phyloP scores from a whole-genome alignment of 2,888 invertebrate genomes.

The Brachynemurus nebulosus region DNA sequence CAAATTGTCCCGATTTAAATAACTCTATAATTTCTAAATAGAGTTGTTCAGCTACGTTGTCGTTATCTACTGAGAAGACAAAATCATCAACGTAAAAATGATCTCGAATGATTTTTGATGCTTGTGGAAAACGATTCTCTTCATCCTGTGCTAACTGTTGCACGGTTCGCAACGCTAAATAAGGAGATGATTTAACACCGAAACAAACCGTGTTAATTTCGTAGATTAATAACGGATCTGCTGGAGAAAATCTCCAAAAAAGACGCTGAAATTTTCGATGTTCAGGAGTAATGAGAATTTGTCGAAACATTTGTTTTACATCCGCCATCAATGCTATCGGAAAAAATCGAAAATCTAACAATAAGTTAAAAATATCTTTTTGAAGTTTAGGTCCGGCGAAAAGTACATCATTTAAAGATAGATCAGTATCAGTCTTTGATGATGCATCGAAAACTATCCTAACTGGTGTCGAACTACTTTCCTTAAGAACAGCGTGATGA shows the following conservation, averaged over 20 bases:
- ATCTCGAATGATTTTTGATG: conserved; percentile 11
- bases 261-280: conserved; percentile 8
- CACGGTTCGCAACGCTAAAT: conserved; percentile 14
- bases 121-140: conserved; percentile 12
- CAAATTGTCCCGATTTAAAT: no score
- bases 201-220: no score
- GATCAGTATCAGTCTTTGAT: not conserved
- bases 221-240: no score
- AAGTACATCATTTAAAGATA: conserved; percentile 12
- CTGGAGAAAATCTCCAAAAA: no score
- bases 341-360: conserved; percentile 10
- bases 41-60: conserved; percentile 6
- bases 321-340: conserved; percentile 11
- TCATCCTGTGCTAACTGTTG: conserved; percentile 15
- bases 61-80: conserved; percentile 9
- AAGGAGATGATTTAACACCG: conserved; percentile 17
- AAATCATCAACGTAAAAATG: conserved; percentile 20
- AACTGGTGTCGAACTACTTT: conserved; percentile 4
- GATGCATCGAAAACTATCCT: conserved; percentile 10
- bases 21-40: no score
- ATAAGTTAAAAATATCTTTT: conserved; percentile 8
- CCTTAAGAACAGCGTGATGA: conserved; percentile 7
- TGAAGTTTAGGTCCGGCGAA: conserved; percentile 13
- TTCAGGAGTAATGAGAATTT: conserved; percentile 3
- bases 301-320: conserved; percentile 9